Evolutionary conservation across 92 coral and sea anemone species (phyloP), one percentile per base, ranked within the genome.

Genomic region (Epizoanthus illoricatus): DNA sequence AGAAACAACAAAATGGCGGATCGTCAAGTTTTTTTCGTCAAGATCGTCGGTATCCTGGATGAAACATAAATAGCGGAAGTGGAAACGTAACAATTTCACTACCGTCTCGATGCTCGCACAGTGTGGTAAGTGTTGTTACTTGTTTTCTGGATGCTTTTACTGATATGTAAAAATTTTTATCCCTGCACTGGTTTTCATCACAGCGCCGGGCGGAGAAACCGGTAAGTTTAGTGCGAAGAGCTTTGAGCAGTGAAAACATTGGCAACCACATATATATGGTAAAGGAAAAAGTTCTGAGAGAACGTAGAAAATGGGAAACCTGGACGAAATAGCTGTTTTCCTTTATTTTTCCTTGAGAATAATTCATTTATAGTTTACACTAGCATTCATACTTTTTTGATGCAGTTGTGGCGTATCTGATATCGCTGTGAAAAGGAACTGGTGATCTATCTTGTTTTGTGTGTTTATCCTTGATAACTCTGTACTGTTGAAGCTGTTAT

Each of bases 261-360:
- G 52, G 56, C 56, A 47, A 71, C 76, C 76, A 71, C 76, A 60
- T n/a, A n/a, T n/a, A n/a, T n/a, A n/a, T 71, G 76, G 58, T 71
- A 23, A 71, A 49, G 39, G 59, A 47, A 71, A 4, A 52, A 52
- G 56, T 15, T 71, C 21, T 0, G n/a, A 71, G 36, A 20, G 17
- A 43, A 24, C 7, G 16, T 71, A 43, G 23, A 71, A 71, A 23
- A 42, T 49, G 21, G 18, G 52, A 45, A 18, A 36, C 13, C 49
- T 68, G 52, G 49, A 4, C 56, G 20, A 40, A 68, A 68, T 36
- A 68, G 3, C 15, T 33, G 12, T 39, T 68, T 36, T 68, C 17
- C 43, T 65, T 13, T 15, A 13, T 40, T 16, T 36, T 68, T 68
- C 20, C 42, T 33, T 18, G 28, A 15, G 1, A 8, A 19, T 68